Conservation (phyloP, 2,797 vertebrate genomes). For the Sphaeramia orbicularis region DNA sequence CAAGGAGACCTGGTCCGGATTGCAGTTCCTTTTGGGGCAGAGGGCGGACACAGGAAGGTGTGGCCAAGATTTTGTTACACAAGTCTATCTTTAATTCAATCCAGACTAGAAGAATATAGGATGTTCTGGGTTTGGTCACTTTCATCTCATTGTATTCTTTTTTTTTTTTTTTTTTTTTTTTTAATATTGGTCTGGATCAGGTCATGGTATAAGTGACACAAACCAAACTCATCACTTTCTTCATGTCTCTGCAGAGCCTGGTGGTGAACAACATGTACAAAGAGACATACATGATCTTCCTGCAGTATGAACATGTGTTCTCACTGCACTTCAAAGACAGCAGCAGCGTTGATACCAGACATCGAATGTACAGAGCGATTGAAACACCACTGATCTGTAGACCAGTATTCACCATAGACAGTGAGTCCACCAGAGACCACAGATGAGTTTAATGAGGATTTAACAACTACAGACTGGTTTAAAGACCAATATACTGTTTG, state of each 20-base stretch:
- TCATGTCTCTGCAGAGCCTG: conserved; percentile 54
- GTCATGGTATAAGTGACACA: no score
- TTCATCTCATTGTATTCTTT: no score
- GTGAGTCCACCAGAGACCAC: conserved; percentile 34
- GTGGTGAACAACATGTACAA: conserved; percentile 69
- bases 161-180: no score
- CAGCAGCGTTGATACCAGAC: conserved; percentile 59
- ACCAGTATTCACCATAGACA: conserved; percentile 51
- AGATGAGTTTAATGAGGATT: no score
- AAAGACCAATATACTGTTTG: background rate
- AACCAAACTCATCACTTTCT: background rate
- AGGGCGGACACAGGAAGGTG: conserved; percentile 76
- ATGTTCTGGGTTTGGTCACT: no score
- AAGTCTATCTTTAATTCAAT: no score
- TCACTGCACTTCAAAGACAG: conserved; percentile 53
- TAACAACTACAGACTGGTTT: background rate
- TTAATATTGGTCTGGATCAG: no score
- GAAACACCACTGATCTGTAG: conserved; percentile 60
- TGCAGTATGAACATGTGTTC: conserved; percentile 75
- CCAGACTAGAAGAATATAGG: no score
- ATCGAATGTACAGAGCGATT: conserved; percentile 53
- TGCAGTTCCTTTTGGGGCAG: conserved; percentile 65
- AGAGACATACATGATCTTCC: conserved; percentile 59
- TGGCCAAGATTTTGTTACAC: background rate
- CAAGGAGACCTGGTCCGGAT: conserved; percentile 51